Conservation (phyloP, 2,113 vertebrate species). For the Haplotaxodon microlepis region DNA sequence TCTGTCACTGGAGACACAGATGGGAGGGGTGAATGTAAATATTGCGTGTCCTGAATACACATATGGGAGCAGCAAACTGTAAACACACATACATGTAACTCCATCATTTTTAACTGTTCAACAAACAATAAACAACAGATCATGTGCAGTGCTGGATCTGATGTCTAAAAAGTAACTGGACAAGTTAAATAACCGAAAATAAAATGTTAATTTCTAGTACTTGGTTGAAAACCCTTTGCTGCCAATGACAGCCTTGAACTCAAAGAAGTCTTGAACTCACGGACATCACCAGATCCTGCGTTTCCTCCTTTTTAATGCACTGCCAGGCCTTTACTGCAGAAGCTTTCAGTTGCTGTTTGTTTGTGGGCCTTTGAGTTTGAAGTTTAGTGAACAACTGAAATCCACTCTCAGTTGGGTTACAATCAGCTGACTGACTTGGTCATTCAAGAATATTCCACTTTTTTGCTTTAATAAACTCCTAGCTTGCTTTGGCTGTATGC, state of each 20-base stretch:
- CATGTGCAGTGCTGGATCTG: neutral
- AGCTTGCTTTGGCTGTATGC: neutral
- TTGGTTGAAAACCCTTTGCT: neutral
- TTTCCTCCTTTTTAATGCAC: neutral
- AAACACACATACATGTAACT: neutral
- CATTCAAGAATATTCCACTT: neutral
- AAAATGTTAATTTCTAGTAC: neutral
- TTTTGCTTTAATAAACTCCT: neutral
- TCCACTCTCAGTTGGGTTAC: neutral
- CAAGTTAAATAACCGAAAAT: neutral
- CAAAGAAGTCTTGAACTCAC: neutral
- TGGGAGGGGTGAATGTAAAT: conserved; percentile 17
- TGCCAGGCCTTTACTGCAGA: neutral
- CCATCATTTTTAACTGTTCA: neutral
- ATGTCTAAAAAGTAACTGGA: neutral
- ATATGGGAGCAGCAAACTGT: neutral
- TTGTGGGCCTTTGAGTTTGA: neutral
- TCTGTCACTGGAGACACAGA: conserved; percentile 16
- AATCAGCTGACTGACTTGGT: neutral
- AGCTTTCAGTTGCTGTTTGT: neutral
- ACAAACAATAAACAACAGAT: neutral
- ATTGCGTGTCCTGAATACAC: conserved; percentile 24
- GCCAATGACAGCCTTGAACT: neutral
- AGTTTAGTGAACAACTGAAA: neutral
- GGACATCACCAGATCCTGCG: neutral